Evolutionary conservation across 2,888 invertebrate species (phyloP).

Genomic region (Caenorhabditis doughertyi): DNA sequence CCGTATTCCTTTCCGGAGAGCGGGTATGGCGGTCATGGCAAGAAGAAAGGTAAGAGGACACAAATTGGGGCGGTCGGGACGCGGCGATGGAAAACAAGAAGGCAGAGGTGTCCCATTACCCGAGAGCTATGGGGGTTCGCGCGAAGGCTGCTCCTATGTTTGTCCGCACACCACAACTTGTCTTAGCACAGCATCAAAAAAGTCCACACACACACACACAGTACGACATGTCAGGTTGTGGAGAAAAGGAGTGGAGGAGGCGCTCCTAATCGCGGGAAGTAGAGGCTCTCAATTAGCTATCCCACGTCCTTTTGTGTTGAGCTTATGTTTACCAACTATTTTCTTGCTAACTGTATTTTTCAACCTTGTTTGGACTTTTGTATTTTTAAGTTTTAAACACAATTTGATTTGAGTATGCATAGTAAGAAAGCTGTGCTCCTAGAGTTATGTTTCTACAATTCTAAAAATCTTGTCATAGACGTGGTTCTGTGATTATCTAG

Average conservation of each 20-base stretch:
- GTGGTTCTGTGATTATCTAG: too few species aligned
- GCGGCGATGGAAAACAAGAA: constrained; percentile 57
- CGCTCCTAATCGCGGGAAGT: constrained; percentile 57
- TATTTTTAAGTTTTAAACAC: not conserved
- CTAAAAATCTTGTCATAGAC: too few species aligned
- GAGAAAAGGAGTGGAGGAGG: constrained; percentile 29
- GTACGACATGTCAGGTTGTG: constrained; percentile 60
- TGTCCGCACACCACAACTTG: constrained; percentile 67
- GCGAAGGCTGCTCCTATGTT: constrained; percentile 64
- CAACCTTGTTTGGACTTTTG: constrained; percentile 11
- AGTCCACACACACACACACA: constrained; percentile 63
- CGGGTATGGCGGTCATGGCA: constrained; percentile 15
- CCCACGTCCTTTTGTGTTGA: constrained; percentile 57
- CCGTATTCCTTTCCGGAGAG: constrained; percentile 31
- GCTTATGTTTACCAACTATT: constrained; percentile 54
- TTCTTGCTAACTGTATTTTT: constrained; percentile 19
- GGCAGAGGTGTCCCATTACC: constrained; percentile 67
- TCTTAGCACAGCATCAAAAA: constrained; percentile 65
- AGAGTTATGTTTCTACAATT: too few species aligned
- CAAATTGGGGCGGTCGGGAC: constrained; percentile 41
- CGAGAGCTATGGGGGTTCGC: constrained; percentile 9
- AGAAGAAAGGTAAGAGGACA: constrained; percentile 45
- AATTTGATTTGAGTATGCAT: not conserved
- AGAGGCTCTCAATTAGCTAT: constrained; percentile 58
- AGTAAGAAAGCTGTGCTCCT: too few species aligned